Conservation (phyloP, 2,113 vertebrate genomes). For the Galeopterus variegatus region DNA sequence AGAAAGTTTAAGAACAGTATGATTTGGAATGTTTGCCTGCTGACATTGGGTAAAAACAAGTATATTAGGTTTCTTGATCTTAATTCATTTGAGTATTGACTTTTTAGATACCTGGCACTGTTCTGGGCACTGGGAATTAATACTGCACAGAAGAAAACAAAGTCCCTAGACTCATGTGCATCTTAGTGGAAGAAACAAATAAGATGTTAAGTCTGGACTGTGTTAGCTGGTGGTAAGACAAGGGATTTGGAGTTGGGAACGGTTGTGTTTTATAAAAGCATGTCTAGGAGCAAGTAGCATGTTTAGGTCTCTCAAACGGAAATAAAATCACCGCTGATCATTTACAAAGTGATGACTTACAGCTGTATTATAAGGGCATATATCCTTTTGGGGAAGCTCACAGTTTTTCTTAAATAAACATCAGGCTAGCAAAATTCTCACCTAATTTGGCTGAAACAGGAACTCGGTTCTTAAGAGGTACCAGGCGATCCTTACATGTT, state of each 20-base stretch:
- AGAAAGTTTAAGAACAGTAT: not conserved
- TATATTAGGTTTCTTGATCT: not conserved
- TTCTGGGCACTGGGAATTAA: not conserved
- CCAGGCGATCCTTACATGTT: slow-evolving; percentile 90
- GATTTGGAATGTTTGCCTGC: not conserved
- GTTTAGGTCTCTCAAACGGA: not conserved
- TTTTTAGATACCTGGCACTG: not conserved
- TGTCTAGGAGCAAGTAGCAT: not conserved
- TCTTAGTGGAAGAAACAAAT: not conserved
- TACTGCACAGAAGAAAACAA: rapidly evolving
- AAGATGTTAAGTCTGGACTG: not conserved
- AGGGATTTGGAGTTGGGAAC: not conserved
- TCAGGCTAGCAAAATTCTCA: slow-evolving; percentile 84
- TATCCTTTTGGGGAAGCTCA: not conserved
- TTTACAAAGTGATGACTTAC: not conserved
- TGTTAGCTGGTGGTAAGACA: not conserved
- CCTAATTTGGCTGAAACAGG: slow-evolving; percentile 95
- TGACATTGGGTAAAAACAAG: rapidly evolving
- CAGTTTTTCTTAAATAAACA: not conserved
- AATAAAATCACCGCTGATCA: not conserved
- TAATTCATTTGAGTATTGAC: not conserved
- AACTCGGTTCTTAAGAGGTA: slow-evolving; percentile 91
- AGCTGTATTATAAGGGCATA: not conserved
- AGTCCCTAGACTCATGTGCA: not conserved
- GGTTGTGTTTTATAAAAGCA: not conserved